Evolutionary conservation across 1,140 invertebrate genomes (phyloP), one percentile per base, ranked within the genome.

Genomic region (Camponotus pennsylvanicus): DNA sequence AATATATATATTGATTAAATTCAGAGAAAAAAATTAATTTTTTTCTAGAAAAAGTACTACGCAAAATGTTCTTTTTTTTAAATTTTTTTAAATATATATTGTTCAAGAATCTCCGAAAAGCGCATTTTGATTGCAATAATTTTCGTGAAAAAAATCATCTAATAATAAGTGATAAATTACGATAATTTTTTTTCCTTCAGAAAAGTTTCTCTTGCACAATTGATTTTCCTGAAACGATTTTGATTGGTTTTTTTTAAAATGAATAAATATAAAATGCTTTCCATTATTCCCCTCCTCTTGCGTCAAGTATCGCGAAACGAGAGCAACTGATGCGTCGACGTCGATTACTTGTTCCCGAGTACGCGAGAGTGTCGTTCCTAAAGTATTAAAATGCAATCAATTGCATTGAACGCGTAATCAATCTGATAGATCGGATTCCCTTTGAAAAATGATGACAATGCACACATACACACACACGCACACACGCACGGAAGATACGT

Each of bases 311-410:
- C 27, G 27, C 55, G 69, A 83, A 83, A 75, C 32, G 79, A 61
- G 27, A 82, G 55, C 69, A 69, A 45, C 79, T 63, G 55, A 73
- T 73, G 70, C 49, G 57, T 73, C 52, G 40, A 75, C 55, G 42
- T 83, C 67, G 55, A 70, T 73, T 83, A 83, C 79, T 45, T 73
- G 79, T 83, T 83, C 57, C 67, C 79, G 27, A 75, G 69, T 75
- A 83, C 42, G 42, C 13, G 55, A 75, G 69, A 83, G 8, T 82
- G 45, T 57, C 78, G 32, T 83, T 27, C 13, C 79, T 61, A 75
- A 83, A n/a, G 18, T 61, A 83, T 83, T 73, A 83, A 75, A 83
- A 83, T 61, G 79, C 69, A 73, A 75, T 83, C 57, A 75, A 45
- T 82, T 82, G 21, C 37, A n/a, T 82, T 11, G 67, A 73, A 82